Base-by-base conservation (phyloP, 1,140 invertebrate genomes). In the Melipona quadrifasciata region DNA sequence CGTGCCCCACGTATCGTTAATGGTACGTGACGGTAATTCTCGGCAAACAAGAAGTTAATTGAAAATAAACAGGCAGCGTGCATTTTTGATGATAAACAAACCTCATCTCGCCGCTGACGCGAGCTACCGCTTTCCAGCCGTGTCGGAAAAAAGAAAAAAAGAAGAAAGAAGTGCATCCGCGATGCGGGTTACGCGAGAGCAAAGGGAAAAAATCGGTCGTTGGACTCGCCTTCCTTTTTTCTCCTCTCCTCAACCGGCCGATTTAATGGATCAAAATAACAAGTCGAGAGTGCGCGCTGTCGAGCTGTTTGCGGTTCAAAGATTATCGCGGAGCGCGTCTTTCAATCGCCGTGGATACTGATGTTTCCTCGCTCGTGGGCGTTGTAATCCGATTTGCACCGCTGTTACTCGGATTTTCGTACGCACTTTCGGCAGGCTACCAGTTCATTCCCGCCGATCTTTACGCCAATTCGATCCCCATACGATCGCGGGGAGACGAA, bases 11-110 rank as follows among this genome's bases (percentile, higher is more conserved):
- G 78, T 57, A 80, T 80, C 55, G 79, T 61, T 80, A 80, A 80
- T 80, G 39, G 14, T 71, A 80, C 67, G 17, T 61, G 27, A 58
- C 34, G 68, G 34, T 71, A 47, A 71, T 58, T 58, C 67, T 61
- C 16, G 53, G 34, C 31, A 67, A 47, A 72, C 68, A 31, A 47
- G 55, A 31, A 47, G 68, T 71, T 80, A 58, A 72, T 80, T 80
- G 68, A 80, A 80, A 72, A 72, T 58, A 80, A 80, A 80, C 68
- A 24, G 34, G 5, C 12, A 11, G 16, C 17, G 31, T 57, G 19
- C 11, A 58, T 57, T 27, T 80, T 61, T 61, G 34, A 31, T 80
- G 79, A 80, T 57, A 78, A 78, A 51, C 34, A 71, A 58, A 70
- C 34, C 57, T 80, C 31, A 31, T 70, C 24, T 55, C 51, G 12